Evolutionary conservation across 2,888 invertebrate genomes (phyloP).

Genomic region (Cantharis nigra): DNA sequence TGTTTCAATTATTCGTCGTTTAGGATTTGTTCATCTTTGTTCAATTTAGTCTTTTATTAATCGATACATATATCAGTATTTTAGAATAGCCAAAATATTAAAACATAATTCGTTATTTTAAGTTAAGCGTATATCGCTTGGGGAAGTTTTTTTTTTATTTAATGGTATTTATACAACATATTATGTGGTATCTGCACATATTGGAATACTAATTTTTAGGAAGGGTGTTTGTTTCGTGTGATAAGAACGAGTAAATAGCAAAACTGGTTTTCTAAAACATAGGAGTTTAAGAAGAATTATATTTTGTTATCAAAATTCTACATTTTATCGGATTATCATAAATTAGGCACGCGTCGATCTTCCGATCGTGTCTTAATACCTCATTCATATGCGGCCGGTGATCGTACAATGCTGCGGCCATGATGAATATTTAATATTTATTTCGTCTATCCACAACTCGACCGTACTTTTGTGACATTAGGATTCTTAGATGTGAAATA

Average conservation of each 20-base stretch:
- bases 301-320: slow-evolving; percentile 46
- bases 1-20: not conserved
- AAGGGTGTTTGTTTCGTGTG: not conserved
- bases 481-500: not conserved
- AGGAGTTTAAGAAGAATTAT: slow-evolving; percentile 33
- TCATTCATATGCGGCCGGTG: slow-evolving; percentile 51
- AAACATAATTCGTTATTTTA: too few species aligned
- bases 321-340: slow-evolving; percentile 50
- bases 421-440: slow-evolving; percentile 52
- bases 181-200: too few species aligned
- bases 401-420: slow-evolving; percentile 45
- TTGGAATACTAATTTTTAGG: too few species aligned
- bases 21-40: not conserved
- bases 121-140: too few species aligned
- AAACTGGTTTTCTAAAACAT: not conserved
- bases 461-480: slow-evolving; percentile 16
- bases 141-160: too few species aligned
- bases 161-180: too few species aligned
- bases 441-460: slow-evolving; percentile 33
- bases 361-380: slow-evolving; percentile 45
- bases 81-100: too few species aligned
- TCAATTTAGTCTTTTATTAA: not conserved
- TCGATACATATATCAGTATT: too few species aligned
- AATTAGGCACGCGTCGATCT: slow-evolving; percentile 45
- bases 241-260: not conserved